Percentiles rank a stretch among this genome's conserved stretches.
Conservation (phyloP, 2,888 invertebrate genomes). For the Micoletzkya japonica region DNA sequence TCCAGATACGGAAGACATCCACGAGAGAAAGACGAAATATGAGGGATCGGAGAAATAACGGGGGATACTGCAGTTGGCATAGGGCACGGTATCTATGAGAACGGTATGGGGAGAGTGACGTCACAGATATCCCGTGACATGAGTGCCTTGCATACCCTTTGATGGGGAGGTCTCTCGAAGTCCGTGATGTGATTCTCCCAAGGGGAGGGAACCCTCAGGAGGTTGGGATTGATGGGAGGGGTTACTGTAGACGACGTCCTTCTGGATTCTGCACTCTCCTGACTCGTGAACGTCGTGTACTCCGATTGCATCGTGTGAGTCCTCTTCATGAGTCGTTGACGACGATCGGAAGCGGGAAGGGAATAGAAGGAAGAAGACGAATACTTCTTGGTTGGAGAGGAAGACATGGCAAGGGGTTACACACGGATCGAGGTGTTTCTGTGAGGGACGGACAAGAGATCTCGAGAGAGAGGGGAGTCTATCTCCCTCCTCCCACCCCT, state of each 20-base stretch:
- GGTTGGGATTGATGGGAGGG: constrained; percentile 39
- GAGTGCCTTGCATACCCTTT: constrained; percentile 37
- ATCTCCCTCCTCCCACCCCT: too few species aligned
- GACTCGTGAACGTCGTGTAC: constrained; percentile 30
- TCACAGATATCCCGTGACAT: not conserved
- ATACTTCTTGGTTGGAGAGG: not conserved
- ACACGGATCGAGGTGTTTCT: too few species aligned
- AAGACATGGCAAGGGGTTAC: too few species aligned
- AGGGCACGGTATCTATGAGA: not conserved
- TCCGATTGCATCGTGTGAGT: constrained; percentile 49
- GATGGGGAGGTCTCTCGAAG: constrained; percentile 49
- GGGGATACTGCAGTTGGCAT: not conserved
- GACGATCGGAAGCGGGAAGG: constrained; percentile 37
- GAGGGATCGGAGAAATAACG: not conserved
- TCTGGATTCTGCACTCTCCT: constrained; percentile 27
- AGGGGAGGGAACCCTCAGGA: constrained; percentile 46
- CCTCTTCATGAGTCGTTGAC: constrained; percentile 47
- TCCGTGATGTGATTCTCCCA: constrained; percentile 39
- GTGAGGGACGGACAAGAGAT: too few species aligned
- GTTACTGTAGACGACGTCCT: constrained; percentile 27
- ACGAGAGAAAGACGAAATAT: constrained; percentile 2
- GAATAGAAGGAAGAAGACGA: not conserved
- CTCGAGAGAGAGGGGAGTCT: too few species aligned
- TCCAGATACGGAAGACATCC: too few species aligned
- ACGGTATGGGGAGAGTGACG: not conserved